phyloP scores from a whole-genome alignment of 2,113 vertebrate genomes.

The Pygoscelis adeliae region DNA sequence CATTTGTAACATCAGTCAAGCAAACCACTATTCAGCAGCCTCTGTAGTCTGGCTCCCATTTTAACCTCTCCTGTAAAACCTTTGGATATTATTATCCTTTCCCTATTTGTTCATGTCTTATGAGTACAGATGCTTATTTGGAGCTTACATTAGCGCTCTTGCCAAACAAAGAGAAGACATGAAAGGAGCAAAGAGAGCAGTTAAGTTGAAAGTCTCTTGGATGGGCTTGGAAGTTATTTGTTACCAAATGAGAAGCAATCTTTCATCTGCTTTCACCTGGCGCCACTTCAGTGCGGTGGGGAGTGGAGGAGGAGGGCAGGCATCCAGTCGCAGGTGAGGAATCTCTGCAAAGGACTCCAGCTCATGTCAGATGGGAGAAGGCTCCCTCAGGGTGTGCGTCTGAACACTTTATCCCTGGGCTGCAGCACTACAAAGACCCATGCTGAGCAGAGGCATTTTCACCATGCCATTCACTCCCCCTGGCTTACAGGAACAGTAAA shows the following conservation, averaged over 20 bases:
- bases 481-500: not conserved
- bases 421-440: not conserved
- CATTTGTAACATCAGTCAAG: slow-evolving; percentile 39
- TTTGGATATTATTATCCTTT: slow-evolving; percentile 26
- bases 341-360: not conserved
- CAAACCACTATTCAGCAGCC: not conserved
- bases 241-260: not conserved
- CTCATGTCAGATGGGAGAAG: not conserved
- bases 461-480: not conserved
- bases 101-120: slow-evolving; percentile 35
- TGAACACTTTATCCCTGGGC: not conserved
- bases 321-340: not conserved
- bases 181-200: slow-evolving; percentile 28
- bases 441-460: not conserved
- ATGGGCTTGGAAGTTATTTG: not conserved
- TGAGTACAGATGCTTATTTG: slow-evolving; percentile 5
- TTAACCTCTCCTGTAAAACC: slow-evolving; percentile 35
- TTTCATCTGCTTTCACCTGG: slow-evolving; percentile 9
- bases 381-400: not conserved
- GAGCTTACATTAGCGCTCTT: not conserved
- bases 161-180: slow-evolving; percentile 18
- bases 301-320: not conserved
- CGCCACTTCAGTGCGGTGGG: fast-evolving
- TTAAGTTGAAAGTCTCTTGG: not conserved
- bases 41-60: slow-evolving; percentile 28